phyloP scores from a whole-genome alignment of 2,888 invertebrate species.

The Platerodrilus igneus region DNA sequence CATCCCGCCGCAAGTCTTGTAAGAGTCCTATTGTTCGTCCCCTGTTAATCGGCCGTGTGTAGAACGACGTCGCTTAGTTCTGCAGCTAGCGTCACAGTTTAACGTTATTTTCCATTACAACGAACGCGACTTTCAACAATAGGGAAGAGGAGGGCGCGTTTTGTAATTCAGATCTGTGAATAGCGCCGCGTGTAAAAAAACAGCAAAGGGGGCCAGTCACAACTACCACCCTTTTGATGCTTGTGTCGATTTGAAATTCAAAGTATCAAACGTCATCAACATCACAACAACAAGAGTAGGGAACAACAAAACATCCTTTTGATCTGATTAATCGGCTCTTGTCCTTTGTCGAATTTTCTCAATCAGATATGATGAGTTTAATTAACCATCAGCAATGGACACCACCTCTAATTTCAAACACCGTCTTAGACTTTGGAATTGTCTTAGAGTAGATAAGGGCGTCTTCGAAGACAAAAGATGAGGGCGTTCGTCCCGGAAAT shows the following conservation, averaged over 20 bases:
- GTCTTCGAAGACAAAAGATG: conserved; percentile 22
- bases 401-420: conserved; percentile 30
- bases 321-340: conserved; percentile 31
- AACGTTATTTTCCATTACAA: conserved; percentile 39
- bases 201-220: conserved; percentile 18
- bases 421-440: conserved; percentile 28
- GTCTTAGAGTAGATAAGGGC: conserved; percentile 27
- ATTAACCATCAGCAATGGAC: conserved; percentile 29
- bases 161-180: conserved; percentile 31
- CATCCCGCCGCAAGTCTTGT: conserved; percentile 25
- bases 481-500: conserved; percentile 26
- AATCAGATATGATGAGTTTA: conserved; percentile 30
- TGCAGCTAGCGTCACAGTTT: conserved; percentile 34
- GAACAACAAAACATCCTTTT: conserved; percentile 23
- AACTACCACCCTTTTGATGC: conserved; percentile 18
- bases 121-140: conserved; percentile 27
- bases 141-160: conserved; percentile 29
- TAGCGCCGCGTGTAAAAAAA: conserved; percentile 21
- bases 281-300: conserved; percentile 32
- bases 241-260: conserved; percentile 42
- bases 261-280: conserved; percentile 37
- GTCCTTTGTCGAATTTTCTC: conserved; percentile 28
- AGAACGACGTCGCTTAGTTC: conserved; percentile 23
- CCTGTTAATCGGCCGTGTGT: conserved; percentile 26
- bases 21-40: conserved; percentile 24